phyloP scores from a whole-genome alignment of 2,888 invertebrate genomes.

The Andrena bucephala region DNA sequence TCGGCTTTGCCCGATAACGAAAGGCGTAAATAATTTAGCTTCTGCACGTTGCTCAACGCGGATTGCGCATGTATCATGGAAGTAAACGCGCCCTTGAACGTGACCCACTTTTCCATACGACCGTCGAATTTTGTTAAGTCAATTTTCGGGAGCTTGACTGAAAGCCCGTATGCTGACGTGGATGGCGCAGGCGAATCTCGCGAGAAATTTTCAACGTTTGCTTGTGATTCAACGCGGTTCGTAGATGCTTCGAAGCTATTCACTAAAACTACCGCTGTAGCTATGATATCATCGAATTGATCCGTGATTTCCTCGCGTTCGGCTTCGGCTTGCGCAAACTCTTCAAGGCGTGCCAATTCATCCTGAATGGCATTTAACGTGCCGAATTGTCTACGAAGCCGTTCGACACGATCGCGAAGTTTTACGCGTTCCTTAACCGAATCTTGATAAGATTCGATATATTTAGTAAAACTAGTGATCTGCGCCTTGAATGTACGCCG shows the following conservation, averaged over 20 bases:
- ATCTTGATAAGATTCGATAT: neutral
- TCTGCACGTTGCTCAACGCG: too few species aligned
- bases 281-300: neutral
- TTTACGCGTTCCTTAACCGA: neutral
- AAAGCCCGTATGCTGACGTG: neutral
- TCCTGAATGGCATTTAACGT: neutral
- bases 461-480: neutral
- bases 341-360: neutral
- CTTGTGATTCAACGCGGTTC: neutral
- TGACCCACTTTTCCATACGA: neutral
- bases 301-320: neutral
- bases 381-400: neutral
- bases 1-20: too few species aligned
- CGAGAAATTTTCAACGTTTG: too few species aligned
- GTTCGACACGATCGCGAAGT: neutral
- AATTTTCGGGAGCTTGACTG: neutral
- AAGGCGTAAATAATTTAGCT: too few species aligned
- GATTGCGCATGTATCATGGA: neutral
- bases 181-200: neutral
- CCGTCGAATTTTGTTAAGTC: constrained; percentile 1
- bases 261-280: neutral
- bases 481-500: neutral
- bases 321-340: neutral
- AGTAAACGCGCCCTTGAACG: neutral
- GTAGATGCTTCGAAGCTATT: neutral